phyloP scores from a whole-genome alignment of 2,888 invertebrate genomes.

The Leptothorax acervorum region DNA sequence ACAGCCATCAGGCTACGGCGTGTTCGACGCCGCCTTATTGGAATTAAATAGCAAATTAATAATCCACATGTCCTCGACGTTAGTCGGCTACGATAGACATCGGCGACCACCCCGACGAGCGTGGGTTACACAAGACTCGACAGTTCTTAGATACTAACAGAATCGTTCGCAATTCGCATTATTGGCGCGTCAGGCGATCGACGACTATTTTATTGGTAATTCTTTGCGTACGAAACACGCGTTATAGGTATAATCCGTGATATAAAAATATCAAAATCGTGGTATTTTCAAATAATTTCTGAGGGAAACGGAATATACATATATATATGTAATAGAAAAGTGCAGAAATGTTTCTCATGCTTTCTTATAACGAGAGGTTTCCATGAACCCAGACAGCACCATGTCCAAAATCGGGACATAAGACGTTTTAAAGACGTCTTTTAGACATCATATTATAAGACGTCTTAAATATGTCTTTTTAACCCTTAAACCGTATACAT shows the following conservation, averaged over 20 bases:
- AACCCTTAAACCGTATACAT: too few species aligned
- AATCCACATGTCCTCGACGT: background rate
- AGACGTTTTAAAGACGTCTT: too few species aligned
- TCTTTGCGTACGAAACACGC: background rate
- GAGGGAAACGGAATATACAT: background rate
- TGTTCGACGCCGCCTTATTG: conserved; percentile 1
- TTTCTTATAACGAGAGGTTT: background rate
- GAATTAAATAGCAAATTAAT: conserved; percentile 39
- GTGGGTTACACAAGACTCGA: background rate
- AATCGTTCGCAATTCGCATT: background rate
- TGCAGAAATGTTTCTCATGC: background rate
- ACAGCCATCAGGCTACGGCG: background rate
- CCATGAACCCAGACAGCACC: too few species aligned
- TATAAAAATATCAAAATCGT: background rate
- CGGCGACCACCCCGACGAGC: conserved; percentile 6
- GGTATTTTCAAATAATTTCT: background rate
- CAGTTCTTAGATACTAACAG: background rate
- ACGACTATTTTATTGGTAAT: background rate
- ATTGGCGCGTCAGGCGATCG: background rate
- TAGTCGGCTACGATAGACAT: background rate
- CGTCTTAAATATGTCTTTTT: too few species aligned
- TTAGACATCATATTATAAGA: too few species aligned
- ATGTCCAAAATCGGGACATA: too few species aligned
- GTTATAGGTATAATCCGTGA: background rate
- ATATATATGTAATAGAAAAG: too few species aligned